Evolutionary conservation across 1,140 invertebrate genomes (phyloP).

Genomic region (Eufriesea mexicana): DNA sequence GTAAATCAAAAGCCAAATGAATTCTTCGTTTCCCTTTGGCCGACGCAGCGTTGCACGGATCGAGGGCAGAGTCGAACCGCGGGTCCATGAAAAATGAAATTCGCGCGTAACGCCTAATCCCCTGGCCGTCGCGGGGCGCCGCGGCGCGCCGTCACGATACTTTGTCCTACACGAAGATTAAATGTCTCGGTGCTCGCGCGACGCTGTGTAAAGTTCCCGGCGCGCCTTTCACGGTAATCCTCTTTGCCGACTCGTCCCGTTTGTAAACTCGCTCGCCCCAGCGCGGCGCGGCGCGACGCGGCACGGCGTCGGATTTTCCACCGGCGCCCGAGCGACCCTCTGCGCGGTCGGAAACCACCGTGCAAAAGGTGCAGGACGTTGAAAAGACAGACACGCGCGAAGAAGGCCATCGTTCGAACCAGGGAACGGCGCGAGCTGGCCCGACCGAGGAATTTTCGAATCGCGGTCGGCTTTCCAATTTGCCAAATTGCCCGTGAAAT

Average conservation of each 20-base stretch:
- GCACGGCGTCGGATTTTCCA: slow-evolving; percentile 25
- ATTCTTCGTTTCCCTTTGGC: not conserved
- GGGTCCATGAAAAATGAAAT: slow-evolving; percentile 36
- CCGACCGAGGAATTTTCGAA: slow-evolving; percentile 47
- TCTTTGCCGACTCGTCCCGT: slow-evolving; percentile 50
- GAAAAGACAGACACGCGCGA: not conserved
- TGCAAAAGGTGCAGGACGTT: not conserved
- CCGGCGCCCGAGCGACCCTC: not conserved
- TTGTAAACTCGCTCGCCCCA: slow-evolving; percentile 34
- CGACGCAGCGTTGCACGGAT: not conserved
- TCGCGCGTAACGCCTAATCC: slow-evolving; percentile 13
- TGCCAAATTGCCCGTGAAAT: slow-evolving; percentile 73
- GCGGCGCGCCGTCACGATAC: slow-evolving; percentile 3
- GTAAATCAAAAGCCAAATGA: not conserved
- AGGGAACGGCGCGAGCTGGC: not conserved
- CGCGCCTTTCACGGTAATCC: slow-evolving; percentile 51
- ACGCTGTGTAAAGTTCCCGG: slow-evolving; percentile 22
- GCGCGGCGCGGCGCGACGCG: not conserved
- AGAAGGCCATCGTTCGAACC: slow-evolving; percentile 1
- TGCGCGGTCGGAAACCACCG: not conserved
- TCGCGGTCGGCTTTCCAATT: slow-evolving; percentile 68
- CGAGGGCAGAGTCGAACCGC: not conserved
- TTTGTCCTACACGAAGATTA: slow-evolving; percentile 44
- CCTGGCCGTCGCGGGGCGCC: too few relatives aligned
- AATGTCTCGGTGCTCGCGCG: slow-evolving; percentile 28